These are phyloP conservation scores for Anastatus disparis DNA, from an alignment of 1,140 invertebrate species.

Conservation along the genomic window DNA sequence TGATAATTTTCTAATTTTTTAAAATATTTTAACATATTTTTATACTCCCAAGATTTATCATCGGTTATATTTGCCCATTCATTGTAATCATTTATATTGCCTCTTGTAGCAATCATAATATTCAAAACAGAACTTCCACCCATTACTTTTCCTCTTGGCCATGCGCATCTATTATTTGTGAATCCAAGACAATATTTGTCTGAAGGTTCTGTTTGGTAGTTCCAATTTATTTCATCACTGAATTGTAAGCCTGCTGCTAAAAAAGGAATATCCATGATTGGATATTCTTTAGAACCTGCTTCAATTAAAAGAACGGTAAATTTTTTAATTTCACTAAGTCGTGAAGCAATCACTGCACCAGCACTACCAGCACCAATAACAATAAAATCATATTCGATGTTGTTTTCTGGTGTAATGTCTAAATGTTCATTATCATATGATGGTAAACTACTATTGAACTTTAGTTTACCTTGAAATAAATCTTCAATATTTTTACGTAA, in stretches of 20 bases:
- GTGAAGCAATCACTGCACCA: background rate
- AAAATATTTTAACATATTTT: background rate
- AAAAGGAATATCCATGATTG: no score
- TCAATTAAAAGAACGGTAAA: no score
- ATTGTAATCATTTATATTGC: constrained; percentile 71
- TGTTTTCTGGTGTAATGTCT: background rate
- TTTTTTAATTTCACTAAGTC: background rate
- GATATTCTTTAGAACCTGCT: no score
- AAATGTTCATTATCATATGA: background rate
- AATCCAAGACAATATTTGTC: no score
- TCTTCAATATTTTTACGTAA: background rate
- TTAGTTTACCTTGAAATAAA: background rate
- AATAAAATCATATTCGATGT: background rate
- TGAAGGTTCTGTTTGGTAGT: no score
- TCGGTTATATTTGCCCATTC: constrained; percentile 60
- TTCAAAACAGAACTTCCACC: constrained; percentile 73
- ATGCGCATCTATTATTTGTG: no score
- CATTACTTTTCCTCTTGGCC: constrained; percentile 52
- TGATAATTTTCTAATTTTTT: background rate
- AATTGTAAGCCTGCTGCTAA: no score
- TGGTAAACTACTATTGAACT: background rate
- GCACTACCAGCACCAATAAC: constrained; percentile 4
- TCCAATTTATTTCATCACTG: no score
- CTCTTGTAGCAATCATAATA: constrained; percentile 74
- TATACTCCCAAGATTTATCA: background rate